These are phyloP conservation scores for Myotis findleyi DNA, from an alignment of 2,797 vertebrate species.

Conservation along the genomic window DNA sequence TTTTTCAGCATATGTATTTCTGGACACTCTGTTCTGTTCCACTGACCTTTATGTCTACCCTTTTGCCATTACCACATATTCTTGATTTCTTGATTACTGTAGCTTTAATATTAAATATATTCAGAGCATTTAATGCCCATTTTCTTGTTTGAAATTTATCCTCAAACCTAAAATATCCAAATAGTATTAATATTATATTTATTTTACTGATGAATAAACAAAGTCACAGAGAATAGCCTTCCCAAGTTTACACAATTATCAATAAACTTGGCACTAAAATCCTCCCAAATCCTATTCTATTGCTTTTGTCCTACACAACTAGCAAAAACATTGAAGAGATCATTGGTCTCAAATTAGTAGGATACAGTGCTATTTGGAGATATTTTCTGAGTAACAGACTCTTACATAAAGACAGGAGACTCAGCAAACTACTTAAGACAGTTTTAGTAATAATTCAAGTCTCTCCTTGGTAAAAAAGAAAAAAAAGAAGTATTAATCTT, in stretches of 20 bases:
- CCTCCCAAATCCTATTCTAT: neutral
- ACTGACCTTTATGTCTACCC: neutral
- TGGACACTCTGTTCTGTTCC: neutral
- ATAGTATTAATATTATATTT: neutral
- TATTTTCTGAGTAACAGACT: slow-evolving; percentile 35
- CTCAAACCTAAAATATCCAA: neutral
- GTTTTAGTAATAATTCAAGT: slow-evolving; percentile 24
- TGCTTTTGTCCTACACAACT: neutral
- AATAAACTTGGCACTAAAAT: neutral
- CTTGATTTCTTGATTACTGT: slow-evolving; percentile 13
- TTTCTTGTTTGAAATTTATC: neutral
- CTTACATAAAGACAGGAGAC: neutral
- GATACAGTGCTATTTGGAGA: slow-evolving; percentile 24
- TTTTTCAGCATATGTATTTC: neutral
- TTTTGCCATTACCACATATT: neutral
- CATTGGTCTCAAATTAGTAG: neutral
- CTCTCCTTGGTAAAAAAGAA: neutral
- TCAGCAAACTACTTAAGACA: neutral
- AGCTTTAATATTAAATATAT: neutral
- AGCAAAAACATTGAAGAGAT: slow-evolving; percentile 13
- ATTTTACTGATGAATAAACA: slow-evolving; percentile 14
- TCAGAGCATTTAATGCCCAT: neutral
- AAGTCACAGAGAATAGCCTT: neutral
- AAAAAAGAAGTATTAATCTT: neutral
- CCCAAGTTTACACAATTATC: neutral